Base-by-base conservation (phyloP, 2,797 vertebrate species). In the Paramormyrops hopkinsi region DNA sequence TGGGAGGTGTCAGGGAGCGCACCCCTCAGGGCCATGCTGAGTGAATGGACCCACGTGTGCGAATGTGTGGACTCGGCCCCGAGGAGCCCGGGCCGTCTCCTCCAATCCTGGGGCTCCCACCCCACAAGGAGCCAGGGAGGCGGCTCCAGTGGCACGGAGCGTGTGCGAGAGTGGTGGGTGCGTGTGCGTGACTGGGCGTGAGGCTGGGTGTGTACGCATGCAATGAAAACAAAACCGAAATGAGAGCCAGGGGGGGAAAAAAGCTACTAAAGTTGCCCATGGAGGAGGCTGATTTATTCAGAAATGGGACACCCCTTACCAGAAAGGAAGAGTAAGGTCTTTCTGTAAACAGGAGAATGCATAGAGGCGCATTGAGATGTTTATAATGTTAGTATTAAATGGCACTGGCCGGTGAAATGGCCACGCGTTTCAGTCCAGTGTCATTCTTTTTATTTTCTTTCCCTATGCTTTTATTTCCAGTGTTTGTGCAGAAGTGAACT, bases 321-420 rank as follows among this genome's bases (percentile, higher is more conserved):
- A 93, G 92, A 93, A 93, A 92, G 94, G 92, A 95, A 93, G 93
- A 95, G 95, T 37, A 50, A 83, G 48, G 50, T 83, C 22, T 79
- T 93, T 94, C 92, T 93, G 33, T 44, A 94, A 93, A 93, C 92
- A 90, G 62, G 89, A 90, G 92, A 92, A 92, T 91, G 93, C 82
- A 92, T 93, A 86, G 94, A 93, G 95, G 97, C 96, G 97, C 96
- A 95, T 96, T 94, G 96, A 95, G 94, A 96, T 95, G 93, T 92
- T 87, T 94, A 91, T 93, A 94, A 93, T 94, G 91, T 96, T 94
- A 95, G 97, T 97, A 97, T 97, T 96, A 96, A 92, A 95, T 95
- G 96, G 98, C 98, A 98, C 98, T 99, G 98, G 98, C 98, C 97
- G 96, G 94, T 94, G 94, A 96, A 96, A 95, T 94, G 93, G 93